These are phyloP conservation scores for Stichodactyla mertensii DNA, from an alignment of 64 coral and sea anemone genomes.

Conservation along the genomic window DNA sequence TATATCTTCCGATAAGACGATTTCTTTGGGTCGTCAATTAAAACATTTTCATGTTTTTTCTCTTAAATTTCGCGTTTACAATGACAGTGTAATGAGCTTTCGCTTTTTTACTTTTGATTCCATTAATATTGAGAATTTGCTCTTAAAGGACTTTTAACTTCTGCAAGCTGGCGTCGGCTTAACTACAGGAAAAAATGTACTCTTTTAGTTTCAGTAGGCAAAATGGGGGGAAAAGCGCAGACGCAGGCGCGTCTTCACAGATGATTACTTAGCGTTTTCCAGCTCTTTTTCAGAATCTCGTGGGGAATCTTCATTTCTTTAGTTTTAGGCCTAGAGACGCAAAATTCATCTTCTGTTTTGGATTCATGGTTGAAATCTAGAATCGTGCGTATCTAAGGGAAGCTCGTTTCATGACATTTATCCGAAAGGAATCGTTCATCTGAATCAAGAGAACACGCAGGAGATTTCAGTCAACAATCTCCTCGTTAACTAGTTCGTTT, in stretches of 20 bases:
- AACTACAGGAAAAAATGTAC: not conserved
- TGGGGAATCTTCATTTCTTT: not conserved
- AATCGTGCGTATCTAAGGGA: not conserved
- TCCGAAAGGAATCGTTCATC: not conserved
- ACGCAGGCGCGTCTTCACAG: too few relatives aligned
- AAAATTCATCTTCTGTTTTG: not conserved
- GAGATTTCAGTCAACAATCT: not conserved
- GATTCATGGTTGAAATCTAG: not conserved
- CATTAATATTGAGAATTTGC: too few relatives aligned
- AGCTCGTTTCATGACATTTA: not conserved
- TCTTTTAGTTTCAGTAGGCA: too few relatives aligned
- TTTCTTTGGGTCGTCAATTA: too few relatives aligned
- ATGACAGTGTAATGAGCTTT: too few relatives aligned
- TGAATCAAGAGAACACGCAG: not conserved
- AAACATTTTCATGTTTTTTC: too few relatives aligned
- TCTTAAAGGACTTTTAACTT: too few relatives aligned
- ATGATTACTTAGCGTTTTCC: not conserved
- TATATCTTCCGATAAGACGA: too few relatives aligned
- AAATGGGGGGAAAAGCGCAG: too few relatives aligned
- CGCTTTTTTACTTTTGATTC: too few relatives aligned
- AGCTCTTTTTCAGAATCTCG: not conserved
- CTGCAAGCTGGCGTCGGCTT: too few relatives aligned
- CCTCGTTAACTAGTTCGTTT: not conserved
- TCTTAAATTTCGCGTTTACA: too few relatives aligned
- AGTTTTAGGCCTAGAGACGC: not conserved